phyloP scores from a whole-genome alignment of 2,888 invertebrate species.

The Coleophora deauratella region DNA sequence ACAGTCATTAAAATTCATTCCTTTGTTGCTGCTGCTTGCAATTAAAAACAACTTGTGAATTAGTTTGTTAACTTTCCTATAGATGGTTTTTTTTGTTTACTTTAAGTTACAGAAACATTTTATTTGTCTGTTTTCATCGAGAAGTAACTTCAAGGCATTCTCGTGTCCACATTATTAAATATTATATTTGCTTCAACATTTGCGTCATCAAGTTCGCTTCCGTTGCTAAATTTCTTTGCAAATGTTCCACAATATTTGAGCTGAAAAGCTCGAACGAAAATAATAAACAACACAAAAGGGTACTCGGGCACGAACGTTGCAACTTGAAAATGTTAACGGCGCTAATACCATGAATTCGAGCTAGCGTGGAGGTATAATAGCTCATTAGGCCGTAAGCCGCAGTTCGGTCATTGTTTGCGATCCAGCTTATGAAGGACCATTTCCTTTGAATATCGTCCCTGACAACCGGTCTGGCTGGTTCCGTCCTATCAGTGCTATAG shows the following conservation, averaged over 20 bases:
- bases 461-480: neutral
- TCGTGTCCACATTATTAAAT: too few relatives aligned
- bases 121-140: too few relatives aligned
- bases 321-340: slow-evolving; percentile 28
- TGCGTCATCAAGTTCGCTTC: neutral
- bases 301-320: slow-evolving; percentile 28
- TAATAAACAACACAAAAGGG: slow-evolving; percentile 19
- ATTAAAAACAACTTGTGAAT: too few relatives aligned
- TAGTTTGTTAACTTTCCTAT: too few relatives aligned
- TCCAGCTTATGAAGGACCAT: slow-evolving; percentile 51
- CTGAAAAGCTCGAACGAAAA: slow-evolving; percentile 1
- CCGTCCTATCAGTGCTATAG: too few relatives aligned
- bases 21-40: neutral
- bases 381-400: slow-evolving; percentile 59
- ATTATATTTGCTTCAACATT: neutral
- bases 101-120: too few relatives aligned
- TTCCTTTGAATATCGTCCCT: slow-evolving; percentile 43
- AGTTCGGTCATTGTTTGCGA: slow-evolving; percentile 55
- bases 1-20: slow-evolving; percentile 15
- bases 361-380: slow-evolving; percentile 49
- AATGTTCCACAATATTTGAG: neutral
- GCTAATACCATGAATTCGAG: slow-evolving; percentile 22
- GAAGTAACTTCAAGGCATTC: too few relatives aligned
- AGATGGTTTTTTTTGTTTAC: too few relatives aligned
- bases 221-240: neutral